phyloP scores from a whole-genome alignment of 2,113 vertebrate genomes.

The Verasper variegatus region DNA sequence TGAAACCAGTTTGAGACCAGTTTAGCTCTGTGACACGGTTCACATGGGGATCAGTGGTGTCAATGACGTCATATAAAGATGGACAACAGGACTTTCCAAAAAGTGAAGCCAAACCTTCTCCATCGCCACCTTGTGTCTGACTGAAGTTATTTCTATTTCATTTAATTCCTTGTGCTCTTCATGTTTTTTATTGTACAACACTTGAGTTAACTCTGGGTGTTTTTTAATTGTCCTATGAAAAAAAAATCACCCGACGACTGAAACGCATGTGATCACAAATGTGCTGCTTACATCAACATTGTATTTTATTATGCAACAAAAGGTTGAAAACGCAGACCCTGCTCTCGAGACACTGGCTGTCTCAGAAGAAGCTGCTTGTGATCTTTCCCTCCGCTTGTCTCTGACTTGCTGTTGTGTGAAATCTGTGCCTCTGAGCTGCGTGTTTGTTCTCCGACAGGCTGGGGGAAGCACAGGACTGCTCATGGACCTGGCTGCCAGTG shows the following conservation, averaged over 20 bases:
- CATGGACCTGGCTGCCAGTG: slow-evolving; percentile 92
- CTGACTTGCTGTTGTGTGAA: background rate
- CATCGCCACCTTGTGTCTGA: too few species aligned
- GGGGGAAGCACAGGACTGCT: slow-evolving; percentile 93
- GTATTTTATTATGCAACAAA: background rate
- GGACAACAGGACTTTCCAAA: too few species aligned
- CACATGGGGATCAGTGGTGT: too few species aligned
- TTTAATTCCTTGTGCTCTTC: too few species aligned
- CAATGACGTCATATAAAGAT: too few species aligned
- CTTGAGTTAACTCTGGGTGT: too few species aligned
- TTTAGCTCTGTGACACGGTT: too few species aligned
- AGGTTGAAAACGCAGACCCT: background rate
- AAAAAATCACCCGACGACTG: background rate
- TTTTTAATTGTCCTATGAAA: too few species aligned
- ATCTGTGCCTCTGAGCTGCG: slow-evolving; percentile 51
- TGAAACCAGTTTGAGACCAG: too few species aligned
- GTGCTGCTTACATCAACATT: background rate
- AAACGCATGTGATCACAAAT: background rate
- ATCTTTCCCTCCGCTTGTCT: background rate
- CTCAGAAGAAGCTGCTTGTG: background rate
- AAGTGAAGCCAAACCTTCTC: too few species aligned
- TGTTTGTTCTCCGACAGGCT: slow-evolving; percentile 81
- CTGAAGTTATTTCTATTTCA: too few species aligned
- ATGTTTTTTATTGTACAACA: too few species aligned
- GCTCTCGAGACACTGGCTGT: background rate